A percentile compares a stretch with the other conserved stretches of the same genome.
Conservation (phyloP, 2,888 invertebrate species). For the Tetragnatha montana region DNA sequence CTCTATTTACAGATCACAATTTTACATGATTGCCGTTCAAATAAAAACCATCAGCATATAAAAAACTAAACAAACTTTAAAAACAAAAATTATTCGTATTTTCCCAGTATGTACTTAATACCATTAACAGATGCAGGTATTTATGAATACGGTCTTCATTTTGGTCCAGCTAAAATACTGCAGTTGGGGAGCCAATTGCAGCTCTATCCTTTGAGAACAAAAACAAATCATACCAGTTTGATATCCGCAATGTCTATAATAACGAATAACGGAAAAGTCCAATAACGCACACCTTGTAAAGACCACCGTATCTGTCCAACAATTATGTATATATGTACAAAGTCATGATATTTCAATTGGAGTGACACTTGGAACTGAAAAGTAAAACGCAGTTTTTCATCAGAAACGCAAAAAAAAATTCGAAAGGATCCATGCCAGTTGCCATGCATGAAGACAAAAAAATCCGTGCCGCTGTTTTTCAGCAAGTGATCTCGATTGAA, state of each 20-base stretch:
- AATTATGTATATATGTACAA: not conserved
- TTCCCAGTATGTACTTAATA: not conserved
- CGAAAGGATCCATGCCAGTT: too few species aligned
- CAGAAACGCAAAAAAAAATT: too few species aligned
- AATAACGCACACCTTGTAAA: not conserved
- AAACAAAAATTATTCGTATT: not conserved
- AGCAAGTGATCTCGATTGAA: too few species aligned
- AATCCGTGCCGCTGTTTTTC: too few species aligned
- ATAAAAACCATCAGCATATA: slow-evolving; percentile 27
- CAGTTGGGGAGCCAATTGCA: not conserved
- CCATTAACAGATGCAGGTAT: not conserved
- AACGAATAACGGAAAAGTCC: not conserved
- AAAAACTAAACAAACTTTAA: not conserved
- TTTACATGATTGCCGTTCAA: slow-evolving; percentile 55
- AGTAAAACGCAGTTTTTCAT: not conserved
- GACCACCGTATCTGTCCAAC: not conserved
- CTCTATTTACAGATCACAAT: slow-evolving; percentile 51
- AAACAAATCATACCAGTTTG: not conserved
- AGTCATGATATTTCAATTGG: not conserved
- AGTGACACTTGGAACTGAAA: not conserved
- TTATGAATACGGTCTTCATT: slow-evolving; percentile 27
- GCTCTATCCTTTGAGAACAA: slow-evolving; percentile 8
- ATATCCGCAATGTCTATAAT: not conserved
- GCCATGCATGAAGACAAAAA: too few species aligned
- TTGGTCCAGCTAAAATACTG: slow-evolving; percentile 53